These are phyloP conservation scores for Lucilia cuprina DNA, from an alignment of 1,140 invertebrate genomes.

Conservation along the genomic window DNA sequence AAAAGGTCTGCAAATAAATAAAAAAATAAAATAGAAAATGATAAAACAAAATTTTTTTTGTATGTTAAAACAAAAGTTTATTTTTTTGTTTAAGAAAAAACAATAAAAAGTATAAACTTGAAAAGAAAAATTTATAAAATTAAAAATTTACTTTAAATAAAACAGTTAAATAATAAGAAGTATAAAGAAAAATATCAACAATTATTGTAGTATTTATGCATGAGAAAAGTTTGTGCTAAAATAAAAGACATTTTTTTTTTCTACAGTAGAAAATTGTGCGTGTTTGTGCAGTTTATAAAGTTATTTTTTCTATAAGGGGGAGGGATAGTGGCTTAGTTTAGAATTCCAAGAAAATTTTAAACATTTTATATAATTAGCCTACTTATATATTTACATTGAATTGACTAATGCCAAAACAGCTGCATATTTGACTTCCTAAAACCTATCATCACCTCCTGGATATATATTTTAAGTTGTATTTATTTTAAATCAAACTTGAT, in stretches of 20 bases:
- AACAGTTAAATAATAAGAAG: constrained; percentile 1
- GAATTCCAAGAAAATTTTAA: too few species aligned
- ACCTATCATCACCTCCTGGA: too few species aligned
- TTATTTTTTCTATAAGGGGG: background rate
- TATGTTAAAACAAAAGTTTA: background rate
- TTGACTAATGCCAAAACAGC: too few species aligned
- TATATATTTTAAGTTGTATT: too few species aligned
- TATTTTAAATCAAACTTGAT: too few species aligned
- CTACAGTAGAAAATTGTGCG: background rate
- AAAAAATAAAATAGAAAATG: constrained; percentile 43
- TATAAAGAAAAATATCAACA: background rate
- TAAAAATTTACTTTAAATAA: background rate
- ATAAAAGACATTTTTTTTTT: background rate
- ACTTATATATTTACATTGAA: too few species aligned
- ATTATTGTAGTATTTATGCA: background rate
- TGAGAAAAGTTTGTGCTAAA: background rate
- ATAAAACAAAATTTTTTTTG: constrained; percentile 36
- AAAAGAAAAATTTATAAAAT: background rate
- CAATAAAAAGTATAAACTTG: background rate
- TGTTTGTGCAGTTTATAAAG: too few species aligned
- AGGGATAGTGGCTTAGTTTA: too few species aligned
- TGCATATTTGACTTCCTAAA: too few species aligned
- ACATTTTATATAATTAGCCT: too few species aligned
- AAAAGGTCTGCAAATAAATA: constrained; percentile 73
- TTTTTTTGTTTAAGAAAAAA: background rate